Percentiles rank a stretch among this genome's conserved stretches.
phyloP scores from a whole-genome alignment of 2,113 vertebrate genomes.

The Eretmochelys imbricata region DNA sequence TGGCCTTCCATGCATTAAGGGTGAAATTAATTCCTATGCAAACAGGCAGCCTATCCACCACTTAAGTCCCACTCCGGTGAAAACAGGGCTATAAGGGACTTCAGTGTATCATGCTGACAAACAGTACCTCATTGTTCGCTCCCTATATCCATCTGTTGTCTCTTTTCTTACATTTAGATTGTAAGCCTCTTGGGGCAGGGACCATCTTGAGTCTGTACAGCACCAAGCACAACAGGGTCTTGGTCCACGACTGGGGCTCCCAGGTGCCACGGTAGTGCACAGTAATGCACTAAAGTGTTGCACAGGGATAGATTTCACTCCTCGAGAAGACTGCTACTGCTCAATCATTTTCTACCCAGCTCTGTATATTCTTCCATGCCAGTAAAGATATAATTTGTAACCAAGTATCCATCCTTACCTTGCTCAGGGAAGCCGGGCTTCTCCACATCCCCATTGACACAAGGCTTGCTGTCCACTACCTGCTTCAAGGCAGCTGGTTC shows the following conservation, averaged over 20 bases:
- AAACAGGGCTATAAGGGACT: not conserved
- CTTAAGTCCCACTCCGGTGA: not conserved
- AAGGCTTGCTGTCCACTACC: constrained; percentile 56
- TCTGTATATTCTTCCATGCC: not conserved
- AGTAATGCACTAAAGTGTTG: accelerated
- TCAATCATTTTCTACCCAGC: not conserved
- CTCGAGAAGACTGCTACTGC: not conserved
- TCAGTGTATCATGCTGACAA: not conserved
- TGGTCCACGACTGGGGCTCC: not conserved
- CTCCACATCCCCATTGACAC: constrained; percentile 81
- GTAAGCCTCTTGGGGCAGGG: not conserved
- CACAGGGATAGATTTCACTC: not conserved
- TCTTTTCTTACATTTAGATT: not conserved
- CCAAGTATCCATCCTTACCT: constrained; percentile 67
- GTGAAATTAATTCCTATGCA: not conserved
- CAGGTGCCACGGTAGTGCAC: not conserved
- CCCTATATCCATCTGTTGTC: not conserved
- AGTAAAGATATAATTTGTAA: accelerated
- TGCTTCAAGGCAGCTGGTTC: not conserved
- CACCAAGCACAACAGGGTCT: not conserved
- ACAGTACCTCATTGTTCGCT: not conserved
- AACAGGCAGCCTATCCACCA: not conserved
- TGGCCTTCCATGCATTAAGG: not conserved
- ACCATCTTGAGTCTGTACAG: not conserved
- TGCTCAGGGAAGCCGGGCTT: constrained; percentile 77